These are phyloP conservation scores for Drosophila koepferae DNA, from an alignment of 2,888 invertebrate genomes.

Conservation along the genomic window DNA sequence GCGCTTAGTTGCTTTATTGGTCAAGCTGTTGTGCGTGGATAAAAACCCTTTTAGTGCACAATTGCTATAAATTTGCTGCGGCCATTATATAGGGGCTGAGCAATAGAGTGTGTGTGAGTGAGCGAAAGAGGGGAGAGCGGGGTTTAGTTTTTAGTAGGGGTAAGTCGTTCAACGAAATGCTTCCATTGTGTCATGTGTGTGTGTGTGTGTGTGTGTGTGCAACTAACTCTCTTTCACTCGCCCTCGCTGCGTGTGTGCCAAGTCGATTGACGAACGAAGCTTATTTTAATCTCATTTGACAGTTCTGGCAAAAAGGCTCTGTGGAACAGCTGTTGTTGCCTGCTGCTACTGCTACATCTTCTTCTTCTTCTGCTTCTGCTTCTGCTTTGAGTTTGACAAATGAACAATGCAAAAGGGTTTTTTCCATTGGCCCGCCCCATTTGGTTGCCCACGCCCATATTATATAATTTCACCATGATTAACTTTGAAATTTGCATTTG, in stretches of 20 bases:
- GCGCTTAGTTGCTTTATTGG: slow-evolving; percentile 82
- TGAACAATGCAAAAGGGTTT: slow-evolving; percentile 57
- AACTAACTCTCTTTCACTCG: slow-evolving; percentile 29
- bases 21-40: slow-evolving; percentile 83
- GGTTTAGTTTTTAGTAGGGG: slow-evolving; percentile 7
- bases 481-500: slow-evolving; percentile 76
- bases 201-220: slow-evolving; percentile 34
- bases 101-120: neutral
- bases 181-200: slow-evolving; percentile 55
- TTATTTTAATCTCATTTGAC: slow-evolving; percentile 82
- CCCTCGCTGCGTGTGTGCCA: slow-evolving; percentile 40
- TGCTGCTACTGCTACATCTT: neutral
- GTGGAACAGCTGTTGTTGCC: slow-evolving; percentile 70
- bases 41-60: slow-evolving; percentile 83
- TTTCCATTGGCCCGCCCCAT: slow-evolving; percentile 10
- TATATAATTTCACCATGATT: slow-evolving; percentile 76
- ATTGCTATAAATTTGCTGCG: slow-evolving; percentile 81
- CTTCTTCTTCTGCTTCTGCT: neutral
- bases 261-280: slow-evolving; percentile 81
- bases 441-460: neutral
- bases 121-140: neutral
- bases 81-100: slow-evolving; percentile 55
- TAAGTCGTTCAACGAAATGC: slow-evolving; percentile 28
- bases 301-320: slow-evolving; percentile 59
- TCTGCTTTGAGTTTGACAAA: slow-evolving; percentile 69